Evolutionary conservation across 1,140 invertebrate species (phyloP), one percentile per base, ranked within the genome.

Genomic region (Tetraneura akinire): DNA sequence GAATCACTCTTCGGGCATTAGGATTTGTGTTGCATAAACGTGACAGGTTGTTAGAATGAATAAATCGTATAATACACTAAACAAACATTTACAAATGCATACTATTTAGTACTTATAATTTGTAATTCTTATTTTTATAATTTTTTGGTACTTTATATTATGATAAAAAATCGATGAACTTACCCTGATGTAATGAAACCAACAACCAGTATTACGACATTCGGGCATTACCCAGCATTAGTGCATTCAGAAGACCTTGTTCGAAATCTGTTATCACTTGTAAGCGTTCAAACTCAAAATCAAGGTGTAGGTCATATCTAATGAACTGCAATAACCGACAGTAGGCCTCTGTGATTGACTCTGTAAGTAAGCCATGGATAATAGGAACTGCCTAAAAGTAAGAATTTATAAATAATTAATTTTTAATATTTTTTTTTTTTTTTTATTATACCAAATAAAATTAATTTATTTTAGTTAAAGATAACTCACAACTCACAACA

Each of bases 131-230:
- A 21, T 21, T 57, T 57, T 57, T 5, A 53, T 13, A 23, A 13
- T 57, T 57, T n/a, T n/a, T n/a, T n/a, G n/a, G n/a, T n/a, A 57
- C 32, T 37, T 13, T 8, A 13, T 57, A 23, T 4, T 37, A 37
- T 8, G 32, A 8, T 37, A 57, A n/a, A n/a, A n/a, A 57, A 23
- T 57, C n/a, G 23, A 57, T 57, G 9, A 11, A 57, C 53, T 57
- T 23, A 57, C 53, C 10, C 53, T 57, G 21, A 57, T 57, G 53
- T 23, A 57, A 57, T 57, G 53, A 26, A 57, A 57, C 53, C 53
- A 57, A 13, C 53, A 57, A 2, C 18, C 51, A 2, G 51, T 53
- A n/a, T 53, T 53, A 0, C 2, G 6, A 8, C 18, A n/a, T 51
- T 51, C 49, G n/a, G 49, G 49, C 49, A 51, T 51, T 18, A 51